These are phyloP conservation scores for Saimiri boliviensis DNA, from an alignment of 2,113 vertebrate species.

Conservation along the genomic window DNA sequence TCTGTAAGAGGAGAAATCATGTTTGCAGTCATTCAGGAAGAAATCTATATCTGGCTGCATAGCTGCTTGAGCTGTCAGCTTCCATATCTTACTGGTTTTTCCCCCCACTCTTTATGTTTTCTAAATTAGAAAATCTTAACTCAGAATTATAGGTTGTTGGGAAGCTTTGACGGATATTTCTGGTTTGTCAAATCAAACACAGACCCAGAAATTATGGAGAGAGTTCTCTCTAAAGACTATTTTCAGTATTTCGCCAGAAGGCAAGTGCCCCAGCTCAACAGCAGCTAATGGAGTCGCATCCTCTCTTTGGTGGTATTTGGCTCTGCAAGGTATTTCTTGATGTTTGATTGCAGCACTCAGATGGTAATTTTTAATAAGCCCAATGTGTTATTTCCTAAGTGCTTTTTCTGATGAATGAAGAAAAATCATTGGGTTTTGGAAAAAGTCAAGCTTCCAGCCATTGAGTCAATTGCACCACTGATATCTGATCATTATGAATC, in stretches of 20 bases:
- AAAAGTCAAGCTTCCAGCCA: not conserved
- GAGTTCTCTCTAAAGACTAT: not conserved
- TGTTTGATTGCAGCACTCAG: not conserved
- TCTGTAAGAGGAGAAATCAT: not conserved
- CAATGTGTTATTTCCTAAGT: not conserved
- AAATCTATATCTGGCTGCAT: not conserved
- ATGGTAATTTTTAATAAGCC: slow-evolving; percentile 6
- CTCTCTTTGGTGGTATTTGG: not conserved
- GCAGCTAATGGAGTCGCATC: not conserved
- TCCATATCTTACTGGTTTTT: not conserved
- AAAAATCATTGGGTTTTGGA: not conserved
- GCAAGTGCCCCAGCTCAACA: not conserved
- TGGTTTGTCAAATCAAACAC: slow-evolving; percentile 37
- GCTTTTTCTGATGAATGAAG: not conserved
- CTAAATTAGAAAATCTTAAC: slow-evolving; percentile 55
- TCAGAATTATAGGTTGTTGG: slow-evolving; percentile 62
- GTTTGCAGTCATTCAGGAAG: not conserved
- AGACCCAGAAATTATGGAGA: slow-evolving; percentile 47
- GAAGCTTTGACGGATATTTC: slow-evolving; percentile 37
- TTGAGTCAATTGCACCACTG: not conserved
- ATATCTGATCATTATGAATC: not conserved
- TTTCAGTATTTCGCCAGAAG: not conserved
- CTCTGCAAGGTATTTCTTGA: not conserved
- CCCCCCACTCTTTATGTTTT: not conserved
- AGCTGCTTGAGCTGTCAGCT: not conserved